These are phyloP conservation scores for Ascidia mentula DNA, from an alignment of 23 tunicate species.

Conservation along the genomic window DNA sequence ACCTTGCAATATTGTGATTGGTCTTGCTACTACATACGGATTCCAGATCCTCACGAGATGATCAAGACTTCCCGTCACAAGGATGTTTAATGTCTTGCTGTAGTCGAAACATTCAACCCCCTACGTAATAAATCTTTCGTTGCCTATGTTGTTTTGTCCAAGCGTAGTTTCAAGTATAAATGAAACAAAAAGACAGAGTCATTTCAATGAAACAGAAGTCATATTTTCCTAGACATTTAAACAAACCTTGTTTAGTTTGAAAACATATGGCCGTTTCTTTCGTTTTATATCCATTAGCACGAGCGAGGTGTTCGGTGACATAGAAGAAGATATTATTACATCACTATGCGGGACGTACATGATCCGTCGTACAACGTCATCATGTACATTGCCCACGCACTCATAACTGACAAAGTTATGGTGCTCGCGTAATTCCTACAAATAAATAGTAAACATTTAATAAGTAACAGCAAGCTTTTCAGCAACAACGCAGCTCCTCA, in stretches of 20 bases:
- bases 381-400: conserved; percentile 69
- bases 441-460: not conserved
- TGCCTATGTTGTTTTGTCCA: no score
- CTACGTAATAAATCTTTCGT: conserved; percentile 14
- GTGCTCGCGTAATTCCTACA: conserved; percentile 69
- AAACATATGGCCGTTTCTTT: conserved; percentile 82
- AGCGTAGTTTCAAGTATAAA: no score
- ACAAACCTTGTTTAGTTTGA: conserved; percentile 84
- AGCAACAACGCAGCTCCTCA: conserved; percentile 3
- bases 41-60: conserved; percentile 93
- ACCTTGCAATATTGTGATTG: conserved; percentile 77
- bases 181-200: no score
- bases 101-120: conserved; percentile 96
- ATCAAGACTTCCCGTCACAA: conserved; percentile 93
- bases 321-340: conserved; percentile 86
- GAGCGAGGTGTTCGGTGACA: conserved; percentile 77
- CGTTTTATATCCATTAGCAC: conserved; percentile 78
- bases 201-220: not conserved
- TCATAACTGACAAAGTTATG: conserved; percentile 63
- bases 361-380: conserved; percentile 70
- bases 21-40: conserved; percentile 91
- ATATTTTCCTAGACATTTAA: not conserved
- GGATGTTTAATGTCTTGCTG: conserved; percentile 76
- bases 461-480: not conserved
- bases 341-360: conserved; percentile 86